Evolutionary conservation across 2,113 vertebrate species (phyloP), one percentile per base, ranked within the genome.

Genomic region (Syngnathus floridae): DNA sequence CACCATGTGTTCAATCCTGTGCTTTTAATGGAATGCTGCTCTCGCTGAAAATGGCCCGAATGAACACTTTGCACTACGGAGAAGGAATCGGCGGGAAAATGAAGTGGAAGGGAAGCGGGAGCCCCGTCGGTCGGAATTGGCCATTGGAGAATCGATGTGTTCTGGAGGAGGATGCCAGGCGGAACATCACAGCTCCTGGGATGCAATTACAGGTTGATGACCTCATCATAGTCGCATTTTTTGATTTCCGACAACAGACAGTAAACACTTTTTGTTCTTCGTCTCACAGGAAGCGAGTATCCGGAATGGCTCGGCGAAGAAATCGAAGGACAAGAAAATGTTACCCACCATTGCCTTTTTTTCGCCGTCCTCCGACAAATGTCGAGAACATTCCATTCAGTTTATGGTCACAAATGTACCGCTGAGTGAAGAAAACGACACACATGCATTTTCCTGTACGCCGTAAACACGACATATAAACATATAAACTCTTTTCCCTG

Each of bases 1-100:
- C 75, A 64, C 78, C 77, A 76, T 71, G 81, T 87, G 80, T 80
- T 84, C 74, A 76, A 74, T 83, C 80, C 54, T 66, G 61, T 38
- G 70, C 64, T 52, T 66, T 79, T 83, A 31, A 87, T 84, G 81
- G 78, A 86, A 84, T 72, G 63, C 73, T 26, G 8, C 69, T 43
- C 69, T 54, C 7, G 43, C 48, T 38, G 73, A 55, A 85, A 84
- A 73, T 75, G 82, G 65, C 54, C 69, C 58, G 64, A 37, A 31
- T 76, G 74, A 87, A 72, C 76, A 16, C 75, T 74, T 79, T 74
- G 75, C 75, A 62, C 31, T 75, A 83, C 74, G 52, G 57, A 70
- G 64, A 64, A 74, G 63, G 73, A 85, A 82, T 72, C 73, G 80
- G 62, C 52, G 51, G 73, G 61, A 82, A 60, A 87, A 84, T 76